Evolutionary conservation across 2,888 invertebrate species (phyloP), one percentile per base, ranked within the genome.

Genomic region (Zele albiditarsus): DNA sequence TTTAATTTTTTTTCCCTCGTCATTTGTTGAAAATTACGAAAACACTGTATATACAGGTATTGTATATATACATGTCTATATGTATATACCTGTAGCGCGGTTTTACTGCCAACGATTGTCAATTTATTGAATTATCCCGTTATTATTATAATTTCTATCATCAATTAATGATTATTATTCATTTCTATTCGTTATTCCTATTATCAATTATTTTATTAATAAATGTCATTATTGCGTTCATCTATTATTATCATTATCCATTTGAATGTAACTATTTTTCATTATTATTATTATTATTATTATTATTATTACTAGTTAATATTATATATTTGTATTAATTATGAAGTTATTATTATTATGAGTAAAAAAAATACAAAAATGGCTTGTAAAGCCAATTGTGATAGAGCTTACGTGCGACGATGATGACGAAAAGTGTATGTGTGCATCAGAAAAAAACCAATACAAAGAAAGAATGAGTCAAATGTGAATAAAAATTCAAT

Each of bases 381-480:
- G 89, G 89, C 89, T 89, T 89, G 73, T 84, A 81, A 89, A 89
- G 89, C 89, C 89, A 88, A 89, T 62, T 89, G 89, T 89, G 89
- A 89, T 89, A 89, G 89, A 89, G 89, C 89, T 89, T 89, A 88
- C 85, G 84, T 85, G 84, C 87, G 84, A 84, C 83, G 85, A 83
- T 81, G 83, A 79, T 81, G 76, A 79, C 73, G 73, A 75, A 69
- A 79, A 75, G 74, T 73, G 80, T 71, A 60, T 68, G 77, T 75
- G 65, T 63, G 76, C 62, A 42, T 71, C 70, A 69, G 71, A 79
- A 83, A 82, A 84, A 70, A 67, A 71, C 49, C 66, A 28, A 74
- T 71, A 69, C 63, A 65, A 20, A 66, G 78, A 80, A 74, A 76
- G 74, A 74, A 72, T 66, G 75, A 79, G 78, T 79, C 33, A 46